Base-by-base conservation (phyloP, 2,888 invertebrate species). In the Halictus ligatus region DNA sequence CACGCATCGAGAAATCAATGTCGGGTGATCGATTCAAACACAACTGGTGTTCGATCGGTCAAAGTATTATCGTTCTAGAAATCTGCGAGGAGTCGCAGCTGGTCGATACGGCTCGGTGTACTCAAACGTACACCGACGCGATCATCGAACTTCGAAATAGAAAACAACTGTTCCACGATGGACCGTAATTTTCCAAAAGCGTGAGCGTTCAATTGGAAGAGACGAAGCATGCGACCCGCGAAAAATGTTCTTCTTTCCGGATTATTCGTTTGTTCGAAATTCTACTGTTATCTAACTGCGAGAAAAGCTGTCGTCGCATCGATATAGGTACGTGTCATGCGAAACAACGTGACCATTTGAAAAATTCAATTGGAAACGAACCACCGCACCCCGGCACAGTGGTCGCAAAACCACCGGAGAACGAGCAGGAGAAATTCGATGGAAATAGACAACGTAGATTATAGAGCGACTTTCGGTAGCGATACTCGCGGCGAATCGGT, bases 1-100 rank as follows among this genome's bases (percentile, higher is more conserved):
- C 75, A 6, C 75, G 75, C 78, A 58, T 83, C 21, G 60, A 35
- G 21, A 78, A 13, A 46, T 40, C 40, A n/a, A n/a, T 29, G 50
- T 43, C n/a, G 15, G 18, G 13, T n/a, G 25, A n/a, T 25, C 15
- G 58, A 50, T 73, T 46, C 18, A 64, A 54, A 60, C 29, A 10
- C 69, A 35, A 60, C 48, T 58, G 12, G n/a, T 0, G n/a, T 58
- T n/a, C 48, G 69, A 50, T 77, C 25, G 15, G n/a, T 25, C 6
- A 12, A 29, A 15, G 15, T 64, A 15, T 35, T 35, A 5, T 35
- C 5, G n/a, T 58, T 58, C 58, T 58, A 12, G 58, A 58, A 58
- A 58, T 58, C 58, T 58, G n/a, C 2, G 35, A 35, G 58, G 4
- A n/a, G 10, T 3, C n/a, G n/a, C n/a, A 12, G n/a, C 58, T n/a